These are phyloP conservation scores for Alexandromys fortis DNA, from an alignment of 2,113 vertebrate species.

Conservation along the genomic window DNA sequence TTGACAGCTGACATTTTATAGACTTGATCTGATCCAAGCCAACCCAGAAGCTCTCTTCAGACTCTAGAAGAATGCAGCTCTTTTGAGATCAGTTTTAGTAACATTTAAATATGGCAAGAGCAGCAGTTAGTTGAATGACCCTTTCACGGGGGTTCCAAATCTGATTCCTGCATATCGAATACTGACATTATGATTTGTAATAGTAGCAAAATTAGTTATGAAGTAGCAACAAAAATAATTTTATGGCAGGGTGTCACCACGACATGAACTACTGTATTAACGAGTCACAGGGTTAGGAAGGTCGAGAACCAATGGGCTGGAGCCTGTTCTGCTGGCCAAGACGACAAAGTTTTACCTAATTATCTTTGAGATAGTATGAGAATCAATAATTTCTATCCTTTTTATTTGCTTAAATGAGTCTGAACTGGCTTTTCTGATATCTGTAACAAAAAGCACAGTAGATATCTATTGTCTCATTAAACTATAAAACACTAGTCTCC, in stretches of 20 bases:
- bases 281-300: neutral
- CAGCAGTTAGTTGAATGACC: neutral
- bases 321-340: neutral
- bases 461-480: neutral
- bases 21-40: neutral
- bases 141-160: neutral
- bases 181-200: neutral
- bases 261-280: too few relatives aligned
- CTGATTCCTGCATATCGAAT: neutral
- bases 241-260: neutral
- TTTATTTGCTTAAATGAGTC: neutral
- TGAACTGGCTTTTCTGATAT: constrained; percentile 55
- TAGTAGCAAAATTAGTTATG: neutral
- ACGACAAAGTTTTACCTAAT: constrained; percentile 23
- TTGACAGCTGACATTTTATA: neutral
- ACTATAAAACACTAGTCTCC: neutral
- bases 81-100: neutral
- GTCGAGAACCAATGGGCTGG: neutral
- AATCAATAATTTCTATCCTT: neutral
- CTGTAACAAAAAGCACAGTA: neutral
- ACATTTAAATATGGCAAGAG: neutral
- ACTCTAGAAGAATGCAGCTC: neutral
- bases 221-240: neutral
- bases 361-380: neutral
- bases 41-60: neutral